Base-by-base conservation (phyloP, 2,797 vertebrate genomes). In the Cynopterus sphinx region DNA sequence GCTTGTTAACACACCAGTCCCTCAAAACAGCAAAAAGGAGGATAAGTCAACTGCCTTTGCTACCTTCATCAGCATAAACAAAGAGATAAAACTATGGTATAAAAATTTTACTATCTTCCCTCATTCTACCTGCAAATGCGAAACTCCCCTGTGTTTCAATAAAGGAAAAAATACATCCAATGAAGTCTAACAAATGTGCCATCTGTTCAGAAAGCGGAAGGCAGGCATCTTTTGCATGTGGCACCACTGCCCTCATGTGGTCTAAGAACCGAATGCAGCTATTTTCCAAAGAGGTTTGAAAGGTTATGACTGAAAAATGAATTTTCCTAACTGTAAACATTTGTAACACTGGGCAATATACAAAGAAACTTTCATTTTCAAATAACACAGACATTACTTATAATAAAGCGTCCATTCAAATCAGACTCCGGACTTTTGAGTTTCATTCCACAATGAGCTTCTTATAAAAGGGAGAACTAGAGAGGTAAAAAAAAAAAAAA, bases 141-240 rank as follows among this genome's bases (percentile, higher is more conserved):
- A 92, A 97, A 94, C 92, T 97, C 83, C 49, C 98, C 17, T 96
- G 90, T 85, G 96, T 90, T 98, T 98, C 97, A 97, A 96, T 97
- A 98, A 97, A 97, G 46, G 59, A 87, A 97, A 97, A 98, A 97
- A 97, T 87, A 94, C 43, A 96, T 88, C 70, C 96, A 97, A 67
- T 82, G 97, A 98, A 98, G 97, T 96, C 96, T 97, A 98, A 98
- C 97, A 97, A 98, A 97, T 91, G 70, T 21, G 67, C 97, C 97
- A 97, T 98, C 98, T 97, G 97, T 71, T 98, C 78, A 3, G 46
- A n/a, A 26, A 95, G 68, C 19, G 39, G 49, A 46, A 9, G 49
- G 33, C 8, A 39, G 55, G 33, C 31, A 3, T 17, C 65, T 70
- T 84, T 98, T 98, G 33, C 26, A 6, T 36, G 96, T 94, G 91